Evolutionary conservation across 2,113 vertebrate species (phyloP), one percentile per base, ranked within the genome.

Genomic region (Rhynchomys soricoides): DNA sequence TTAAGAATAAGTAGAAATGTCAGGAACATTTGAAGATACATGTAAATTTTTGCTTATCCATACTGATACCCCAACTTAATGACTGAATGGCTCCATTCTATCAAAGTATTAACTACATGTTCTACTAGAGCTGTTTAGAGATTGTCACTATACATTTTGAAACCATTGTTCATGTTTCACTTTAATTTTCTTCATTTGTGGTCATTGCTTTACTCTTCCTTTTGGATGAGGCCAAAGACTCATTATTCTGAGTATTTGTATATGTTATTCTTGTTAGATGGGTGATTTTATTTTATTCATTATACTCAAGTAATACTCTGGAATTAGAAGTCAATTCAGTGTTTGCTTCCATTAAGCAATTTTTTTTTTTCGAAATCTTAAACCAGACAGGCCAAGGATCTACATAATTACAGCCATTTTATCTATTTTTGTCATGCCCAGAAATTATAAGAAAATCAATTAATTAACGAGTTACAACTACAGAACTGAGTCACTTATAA

Each of bases 361-460:
- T 71, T 89, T 50, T 26, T 71, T 89, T 17, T n/a, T 75, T 92
- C 15, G 10, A 62, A 77, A 62, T 87, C 16, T 68, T 82, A 64
- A 86, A 45, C 48, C 26, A n/a, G 4, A 10, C 3, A 57, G 7
- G 45, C 0, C 2, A 70, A 82, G 2, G 74, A 9, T 21, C 37
- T 95, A 75, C 31, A 45, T 45, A 31, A 82, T n/a, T 19, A 45
- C 37, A 92, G 64, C 0, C 34, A 16, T 75, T 81, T 89, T 13
- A 48, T 34, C 7, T 50, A 1, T 9, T 9, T 52, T 52, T 52
- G 50, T 10, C 11, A 3, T 6, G 29, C 34, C 29, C 1, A 82
- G 5, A 73, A 59, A 57, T 13, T 3, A 91, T 82, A 0, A 79
- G 0, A 79, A 89, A 89, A 59, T 77, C 13, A 79, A 55, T 24